phyloP scores from a whole-genome alignment of 2,888 invertebrate genomes.

The Entomobrya proxima region DNA sequence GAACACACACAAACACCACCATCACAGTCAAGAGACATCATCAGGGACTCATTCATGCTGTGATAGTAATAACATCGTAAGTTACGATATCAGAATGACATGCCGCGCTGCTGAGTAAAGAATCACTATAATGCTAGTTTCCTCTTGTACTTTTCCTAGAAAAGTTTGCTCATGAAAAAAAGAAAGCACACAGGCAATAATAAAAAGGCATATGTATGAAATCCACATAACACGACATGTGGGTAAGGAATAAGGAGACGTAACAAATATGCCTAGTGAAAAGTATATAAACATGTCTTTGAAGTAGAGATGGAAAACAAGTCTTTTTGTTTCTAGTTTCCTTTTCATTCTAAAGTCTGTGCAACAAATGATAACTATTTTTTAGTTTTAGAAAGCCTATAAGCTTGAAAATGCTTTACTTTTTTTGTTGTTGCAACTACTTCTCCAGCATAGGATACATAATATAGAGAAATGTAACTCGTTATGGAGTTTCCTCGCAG shows the following conservation, averaged over 20 bases:
- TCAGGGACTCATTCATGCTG: conserved; percentile 52
- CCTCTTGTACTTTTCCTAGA: not conserved
- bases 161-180: conserved; percentile 8
- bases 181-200: not conserved
- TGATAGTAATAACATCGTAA: conserved; percentile 53
- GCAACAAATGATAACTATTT: conserved; percentile 44
- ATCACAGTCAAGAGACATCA: conserved; percentile 35
- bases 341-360: not conserved
- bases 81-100: conserved; percentile 36
- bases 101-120: conserved; percentile 33
- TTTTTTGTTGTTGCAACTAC: too few relatives aligned
- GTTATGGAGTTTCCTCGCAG: not conserved
- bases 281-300: too few relatives aligned
- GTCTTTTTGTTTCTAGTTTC: not conserved
- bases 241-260: too few relatives aligned
- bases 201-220: not conserved
- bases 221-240: not conserved
- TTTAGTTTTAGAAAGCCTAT: not conserved
- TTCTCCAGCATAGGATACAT: too few relatives aligned
- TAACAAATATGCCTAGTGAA: not conserved
- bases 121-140: not conserved
- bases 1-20: not conserved
- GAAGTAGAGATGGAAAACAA: too few relatives aligned
- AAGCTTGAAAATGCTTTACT: not conserved
- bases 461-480: not conserved